Percentiles rank a stretch among this genome's conserved stretches.
Conservation (phyloP, 2,113 vertebrate species). For the Carassius gibelio region DNA sequence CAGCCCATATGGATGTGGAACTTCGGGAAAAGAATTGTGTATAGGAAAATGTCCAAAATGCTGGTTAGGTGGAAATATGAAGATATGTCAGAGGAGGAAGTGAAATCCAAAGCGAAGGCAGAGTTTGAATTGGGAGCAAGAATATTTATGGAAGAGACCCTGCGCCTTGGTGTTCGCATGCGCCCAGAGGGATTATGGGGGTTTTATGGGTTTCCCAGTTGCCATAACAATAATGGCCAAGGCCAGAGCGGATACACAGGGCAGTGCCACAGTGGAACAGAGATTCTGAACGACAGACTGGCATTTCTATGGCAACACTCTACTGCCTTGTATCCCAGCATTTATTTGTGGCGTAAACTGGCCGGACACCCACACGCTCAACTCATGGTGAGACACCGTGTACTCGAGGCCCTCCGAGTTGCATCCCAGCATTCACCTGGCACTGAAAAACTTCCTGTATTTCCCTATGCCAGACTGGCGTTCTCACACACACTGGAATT, state of each 20-base stretch:
- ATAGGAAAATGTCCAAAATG: slow-evolving; percentile 73
- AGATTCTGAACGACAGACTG: slow-evolving; percentile 75
- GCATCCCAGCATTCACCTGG: slow-evolving; percentile 52
- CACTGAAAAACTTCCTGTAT: slow-evolving; percentile 68
- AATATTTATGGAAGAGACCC: slow-evolving; percentile 79
- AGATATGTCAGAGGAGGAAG: slow-evolving; percentile 55
- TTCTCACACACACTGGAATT: slow-evolving; percentile 73
- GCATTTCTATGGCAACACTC: slow-evolving; percentile 85
- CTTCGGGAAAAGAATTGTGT: slow-evolving; percentile 75
- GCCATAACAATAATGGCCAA: slow-evolving; percentile 74
- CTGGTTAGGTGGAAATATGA: slow-evolving; percentile 71
- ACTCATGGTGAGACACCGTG: slow-evolving; percentile 59
- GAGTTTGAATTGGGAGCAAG: slow-evolving; percentile 78
- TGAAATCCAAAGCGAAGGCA: slow-evolving; percentile 59
- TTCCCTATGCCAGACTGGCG: slow-evolving; percentile 81
- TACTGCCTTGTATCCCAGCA: slow-evolving; percentile 85
- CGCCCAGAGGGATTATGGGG: slow-evolving; percentile 84
- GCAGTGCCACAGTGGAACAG: slow-evolving; percentile 70
- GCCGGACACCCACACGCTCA: slow-evolving; percentile 58
- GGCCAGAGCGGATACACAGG: slow-evolving; percentile 76
- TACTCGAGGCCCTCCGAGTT: slow-evolving; percentile 72
- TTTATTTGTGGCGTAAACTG: slow-evolving; percentile 80
- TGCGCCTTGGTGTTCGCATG: slow-evolving; percentile 66
- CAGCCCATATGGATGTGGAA: slow-evolving; percentile 83
- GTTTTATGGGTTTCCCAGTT: slow-evolving; percentile 85